Evolutionary conservation across 1,140 invertebrate species (phyloP), one percentile per base, ranked within the genome.

Genomic region (Yoshiicerus persimilis): DNA sequence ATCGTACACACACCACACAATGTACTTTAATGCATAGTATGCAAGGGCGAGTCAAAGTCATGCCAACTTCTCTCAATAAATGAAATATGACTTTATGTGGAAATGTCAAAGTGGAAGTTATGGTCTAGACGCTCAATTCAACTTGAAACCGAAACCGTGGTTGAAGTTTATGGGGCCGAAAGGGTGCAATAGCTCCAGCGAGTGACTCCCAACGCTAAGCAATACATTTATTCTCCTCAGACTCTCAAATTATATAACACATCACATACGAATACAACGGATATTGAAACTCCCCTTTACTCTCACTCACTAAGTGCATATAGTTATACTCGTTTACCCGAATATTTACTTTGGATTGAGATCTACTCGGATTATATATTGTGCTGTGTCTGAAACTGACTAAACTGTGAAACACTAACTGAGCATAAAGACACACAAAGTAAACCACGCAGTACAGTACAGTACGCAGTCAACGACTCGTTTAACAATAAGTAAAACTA

Each of bases 41-140:
- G 75, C 75, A 80, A 36, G 34, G 32, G 13, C 32, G 32, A 80
- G 34, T 80, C 66, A 70, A 70, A 70, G 66, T 30, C 25, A 70
- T 70, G 66, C 66, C 13, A 56, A 56, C 47, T 56, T 56, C 64
- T 70, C 64, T 70, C 64, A 80, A 80, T 80, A 80, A 80, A 80
- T 80, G 75, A 80, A 80, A 80, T 80, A 80, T 80, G 75, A 80
- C 75, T 80, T 80, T 38, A 38, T 80, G 75, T 80, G 75, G 75
- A 80, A 80, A 80, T 80, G 75, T 80, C 75, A 80, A 80, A 80
- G 16, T 80, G 75, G 32, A 70, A 80, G 75, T 80, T 80, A 80
- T 80, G 75, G 75, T 80, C 75, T 80, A 80, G 75, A 34, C 75
- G 34, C 32, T 38, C 75, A 80, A 80, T 80, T 80, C 75, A 80